These are phyloP conservation scores for Latheticus oryzae DNA, from an alignment of 2,888 invertebrate genomes.

Conservation along the genomic window DNA sequence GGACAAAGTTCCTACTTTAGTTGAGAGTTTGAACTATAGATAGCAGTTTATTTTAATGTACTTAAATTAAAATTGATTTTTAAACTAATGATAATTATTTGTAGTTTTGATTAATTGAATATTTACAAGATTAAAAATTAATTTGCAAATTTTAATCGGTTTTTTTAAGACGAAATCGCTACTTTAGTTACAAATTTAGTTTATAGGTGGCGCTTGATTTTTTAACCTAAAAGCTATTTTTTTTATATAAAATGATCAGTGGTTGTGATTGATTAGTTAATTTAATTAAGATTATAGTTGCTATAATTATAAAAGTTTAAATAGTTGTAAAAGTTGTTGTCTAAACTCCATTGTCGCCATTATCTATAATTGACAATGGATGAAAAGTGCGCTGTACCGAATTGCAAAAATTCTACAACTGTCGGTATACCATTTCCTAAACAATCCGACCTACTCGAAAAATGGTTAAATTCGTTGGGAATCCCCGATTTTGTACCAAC, in stretches of 20 bases:
- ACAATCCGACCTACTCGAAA: constrained; percentile 49
- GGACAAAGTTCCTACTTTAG: too few relatives aligned
- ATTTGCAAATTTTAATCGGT: too few relatives aligned
- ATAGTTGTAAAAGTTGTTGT: constrained; percentile 45
- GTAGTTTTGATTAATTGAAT: background rate
- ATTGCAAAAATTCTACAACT: constrained; percentile 52
- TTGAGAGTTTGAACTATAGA: too few relatives aligned
- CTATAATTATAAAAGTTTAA: constrained; percentile 50
- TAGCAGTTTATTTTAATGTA: too few relatives aligned
- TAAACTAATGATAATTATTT: too few relatives aligned
- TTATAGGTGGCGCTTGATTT: constrained; percentile 8
- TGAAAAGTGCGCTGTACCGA: constrained; percentile 57
- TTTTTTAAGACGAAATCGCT: too few relatives aligned
- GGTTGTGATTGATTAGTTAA: too few relatives aligned
- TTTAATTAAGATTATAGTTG: too few relatives aligned
- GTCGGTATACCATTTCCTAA: constrained; percentile 57
- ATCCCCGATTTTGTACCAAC: constrained; percentile 46
- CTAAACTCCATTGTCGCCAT: constrained; percentile 44
- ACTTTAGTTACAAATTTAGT: background rate
- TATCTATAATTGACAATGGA: constrained; percentile 43
- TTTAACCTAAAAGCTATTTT: constrained; percentile 24
- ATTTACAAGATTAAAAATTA: background rate
- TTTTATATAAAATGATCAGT: too few relatives aligned
- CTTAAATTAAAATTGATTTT: too few relatives aligned
- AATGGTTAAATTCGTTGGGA: constrained; percentile 55